Conservation (phyloP, 2,113 vertebrate genomes). For the Rhinoptilus africanus region DNA sequence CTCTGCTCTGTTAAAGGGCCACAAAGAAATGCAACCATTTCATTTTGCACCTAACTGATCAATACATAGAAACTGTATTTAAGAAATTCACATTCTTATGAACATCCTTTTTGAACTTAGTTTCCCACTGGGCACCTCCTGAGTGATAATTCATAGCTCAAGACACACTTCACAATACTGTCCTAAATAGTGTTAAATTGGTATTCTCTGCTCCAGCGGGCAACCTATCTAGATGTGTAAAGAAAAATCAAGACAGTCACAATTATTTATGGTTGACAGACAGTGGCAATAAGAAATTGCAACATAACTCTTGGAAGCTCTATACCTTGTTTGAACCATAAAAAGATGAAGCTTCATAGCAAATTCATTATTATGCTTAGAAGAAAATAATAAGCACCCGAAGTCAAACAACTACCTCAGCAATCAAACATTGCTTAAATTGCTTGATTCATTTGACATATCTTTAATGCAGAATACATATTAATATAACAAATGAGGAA, state of each 20-base stretch:
- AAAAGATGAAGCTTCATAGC: conserved; percentile 40
- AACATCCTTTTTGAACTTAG: conserved; percentile 1
- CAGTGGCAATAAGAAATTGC: conserved; percentile 33
- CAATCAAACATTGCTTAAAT: neutral
- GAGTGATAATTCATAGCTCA: conserved; percentile 19
- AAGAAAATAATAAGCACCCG: neutral
- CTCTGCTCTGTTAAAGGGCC: neutral
- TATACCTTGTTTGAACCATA: conserved; percentile 15
- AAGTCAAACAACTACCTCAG: conserved; percentile 7
- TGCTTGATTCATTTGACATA: neutral
- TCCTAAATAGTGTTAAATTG: conserved; percentile 41
- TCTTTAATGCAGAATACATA: neutral
- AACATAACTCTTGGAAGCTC: conserved; percentile 21
- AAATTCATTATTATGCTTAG: conserved; percentile 39
- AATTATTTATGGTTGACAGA: conserved; percentile 66
- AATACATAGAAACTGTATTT: neutral
- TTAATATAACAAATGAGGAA: conserved; percentile 7
- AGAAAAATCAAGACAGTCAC: conserved; percentile 36
- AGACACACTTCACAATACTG: conserved; percentile 31
- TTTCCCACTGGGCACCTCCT: neutral
- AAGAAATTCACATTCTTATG: conserved; percentile 1
- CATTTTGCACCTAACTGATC: neutral
- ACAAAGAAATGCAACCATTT: neutral
- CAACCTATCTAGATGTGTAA: conserved; percentile 24
- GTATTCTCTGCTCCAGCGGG: conserved; percentile 51